These are phyloP conservation scores for Engystomops pustulosus DNA, from an alignment of 2,113 vertebrate genomes.

Conservation along the genomic window DNA sequence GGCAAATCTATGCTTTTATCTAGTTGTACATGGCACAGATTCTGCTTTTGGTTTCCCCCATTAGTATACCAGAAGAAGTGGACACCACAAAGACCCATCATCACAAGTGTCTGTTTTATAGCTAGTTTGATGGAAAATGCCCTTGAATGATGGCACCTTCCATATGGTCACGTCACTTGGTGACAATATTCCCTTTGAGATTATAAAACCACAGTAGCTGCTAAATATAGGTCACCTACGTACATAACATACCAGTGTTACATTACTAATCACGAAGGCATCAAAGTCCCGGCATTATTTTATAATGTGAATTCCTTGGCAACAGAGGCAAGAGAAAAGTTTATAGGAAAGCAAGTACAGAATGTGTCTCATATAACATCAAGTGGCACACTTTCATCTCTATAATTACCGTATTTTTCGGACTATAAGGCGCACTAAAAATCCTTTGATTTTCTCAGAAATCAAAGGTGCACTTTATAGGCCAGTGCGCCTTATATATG, in stretches of 20 bases:
- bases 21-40: no score
- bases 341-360: neutral
- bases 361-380: neutral
- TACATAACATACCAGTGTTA: neutral
- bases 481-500: no score
- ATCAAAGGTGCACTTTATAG: no score
- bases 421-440: no score
- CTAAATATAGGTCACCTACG: constrained; percentile 14
- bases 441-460: no score
- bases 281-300: neutral
- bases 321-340: neutral
- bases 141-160: neutral
- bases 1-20: no score
- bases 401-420: no score
- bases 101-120: no score
- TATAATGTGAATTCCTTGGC: neutral
- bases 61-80: no score
- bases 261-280: neutral
- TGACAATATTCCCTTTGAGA: neutral
- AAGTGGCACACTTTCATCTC: neutral
- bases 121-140: neutral
- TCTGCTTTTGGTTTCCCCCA: no score
- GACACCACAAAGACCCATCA: no score
- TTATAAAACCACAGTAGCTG: neutral
- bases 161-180: neutral